Percentiles rank a stretch among this genome's conserved stretches.
These are phyloP conservation scores for Melinopterus prodromus DNA, from an alignment of 2,888 invertebrate species.

Conservation along the genomic window DNA sequence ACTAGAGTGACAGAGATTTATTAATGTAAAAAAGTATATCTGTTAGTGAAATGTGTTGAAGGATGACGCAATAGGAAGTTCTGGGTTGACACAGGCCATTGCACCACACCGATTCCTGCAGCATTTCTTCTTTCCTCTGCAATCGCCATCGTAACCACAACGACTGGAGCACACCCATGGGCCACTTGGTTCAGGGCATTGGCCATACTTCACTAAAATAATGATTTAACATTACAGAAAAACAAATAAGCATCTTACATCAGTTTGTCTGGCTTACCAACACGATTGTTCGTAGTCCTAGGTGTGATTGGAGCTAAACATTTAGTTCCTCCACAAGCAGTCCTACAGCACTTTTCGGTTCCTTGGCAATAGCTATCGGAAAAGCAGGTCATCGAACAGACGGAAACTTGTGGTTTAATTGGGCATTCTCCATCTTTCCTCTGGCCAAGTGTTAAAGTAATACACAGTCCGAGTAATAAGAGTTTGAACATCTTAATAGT, in stretches of 20 bases:
- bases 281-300: background rate
- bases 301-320: conserved; percentile 53
- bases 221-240: background rate
- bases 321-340: conserved; percentile 56
- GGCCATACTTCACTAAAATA: conserved; percentile 55
- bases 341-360: conserved; percentile 57
- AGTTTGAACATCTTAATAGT: background rate
- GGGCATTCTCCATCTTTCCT: conserved; percentile 57
- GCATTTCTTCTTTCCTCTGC: conserved; percentile 56
- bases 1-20: too few species aligned
- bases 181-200: conserved; percentile 57
- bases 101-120: conserved; percentile 60
- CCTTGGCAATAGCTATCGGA: conserved; percentile 54
- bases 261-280: background rate
- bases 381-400: conserved; percentile 53
- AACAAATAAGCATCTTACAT: too few species aligned
- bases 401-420: conserved; percentile 53
- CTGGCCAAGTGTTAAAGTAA: conserved; percentile 10
- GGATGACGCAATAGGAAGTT: background rate
- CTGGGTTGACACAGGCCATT: conserved; percentile 40
- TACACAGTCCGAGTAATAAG: background rate
- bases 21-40: too few species aligned
- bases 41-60: background rate
- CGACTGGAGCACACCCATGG: conserved; percentile 60
- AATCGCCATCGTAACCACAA: conserved; percentile 56